Percentiles rank a stretch among this genome's conserved stretches.
phyloP scores from a whole-genome alignment of 1,140 invertebrate species.

The Dryas iulia region DNA sequence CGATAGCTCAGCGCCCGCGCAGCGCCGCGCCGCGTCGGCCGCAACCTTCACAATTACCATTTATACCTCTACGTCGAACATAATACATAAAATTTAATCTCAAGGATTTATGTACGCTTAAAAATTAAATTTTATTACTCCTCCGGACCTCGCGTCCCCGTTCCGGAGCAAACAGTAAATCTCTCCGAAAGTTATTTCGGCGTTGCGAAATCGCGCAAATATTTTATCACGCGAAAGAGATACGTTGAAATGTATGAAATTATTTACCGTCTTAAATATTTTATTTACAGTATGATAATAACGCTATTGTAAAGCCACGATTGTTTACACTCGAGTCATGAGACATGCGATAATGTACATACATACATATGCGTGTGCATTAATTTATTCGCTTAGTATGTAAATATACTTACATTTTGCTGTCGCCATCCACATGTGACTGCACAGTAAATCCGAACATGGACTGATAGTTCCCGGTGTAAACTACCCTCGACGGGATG shows the following conservation, averaged over 20 bases:
- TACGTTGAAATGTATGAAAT: neutral
- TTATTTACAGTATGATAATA: neutral
- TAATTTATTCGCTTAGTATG: neutral
- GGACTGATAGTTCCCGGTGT: conserved; percentile 64
- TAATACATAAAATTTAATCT: conserved; percentile 36
- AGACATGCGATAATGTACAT: neutral
- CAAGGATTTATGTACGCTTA: conserved; percentile 33
- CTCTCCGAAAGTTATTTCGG: conserved; percentile 16
- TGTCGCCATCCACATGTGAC: conserved; percentile 61
- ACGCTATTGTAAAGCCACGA: neutral
- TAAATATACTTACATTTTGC: conserved; percentile 65
- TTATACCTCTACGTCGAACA: conserved; percentile 30
- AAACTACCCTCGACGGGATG: conserved; percentile 72
- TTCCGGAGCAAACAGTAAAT: conserved; percentile 22
- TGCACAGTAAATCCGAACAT: conserved; percentile 77
- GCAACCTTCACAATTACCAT: conserved; percentile 50
- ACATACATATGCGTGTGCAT: neutral
- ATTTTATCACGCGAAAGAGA: neutral
- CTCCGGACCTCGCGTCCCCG: conserved; percentile 10
- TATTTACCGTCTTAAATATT: neutral
- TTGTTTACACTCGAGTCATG: neutral
- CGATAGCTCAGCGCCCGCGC: conserved; percentile 27
- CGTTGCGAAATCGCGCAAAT: neutral
- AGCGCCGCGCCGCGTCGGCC: neutral
- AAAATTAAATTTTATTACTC: conserved; percentile 20